Evolutionary conservation across 2,888 invertebrate species (phyloP).

Genomic region (Steromphala cineraria): DNA sequence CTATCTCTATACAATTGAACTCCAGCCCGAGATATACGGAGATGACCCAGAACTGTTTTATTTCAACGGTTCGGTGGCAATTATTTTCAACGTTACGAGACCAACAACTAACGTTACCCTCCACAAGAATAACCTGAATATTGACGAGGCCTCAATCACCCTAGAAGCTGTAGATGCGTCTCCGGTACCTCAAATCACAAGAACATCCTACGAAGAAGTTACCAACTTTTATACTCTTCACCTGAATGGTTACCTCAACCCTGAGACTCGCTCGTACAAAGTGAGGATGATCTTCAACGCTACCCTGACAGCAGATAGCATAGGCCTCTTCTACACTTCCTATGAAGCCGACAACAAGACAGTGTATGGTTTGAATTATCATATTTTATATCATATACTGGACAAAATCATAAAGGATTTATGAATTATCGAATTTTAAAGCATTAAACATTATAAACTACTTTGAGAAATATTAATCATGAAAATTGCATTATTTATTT

Average conservation of each 20-base stretch:
- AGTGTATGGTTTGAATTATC: conserved; percentile 44
- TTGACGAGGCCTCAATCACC: neutral
- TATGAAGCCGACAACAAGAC: conserved; percentile 39
- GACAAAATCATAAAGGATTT: too few species aligned
- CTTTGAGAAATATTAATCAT: too few species aligned
- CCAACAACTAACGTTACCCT: conserved; percentile 83
- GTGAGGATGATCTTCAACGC: conserved; percentile 84
- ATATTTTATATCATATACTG: too few species aligned
- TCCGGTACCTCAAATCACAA: neutral
- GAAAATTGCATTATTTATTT: too few species aligned
- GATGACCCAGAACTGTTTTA: conserved; percentile 43
- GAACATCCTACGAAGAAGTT: conserved; percentile 36
- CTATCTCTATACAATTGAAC: conserved; percentile 47
- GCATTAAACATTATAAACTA: too few species aligned
- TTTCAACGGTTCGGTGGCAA: conserved; percentile 46
- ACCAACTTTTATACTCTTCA: conserved; percentile 77
- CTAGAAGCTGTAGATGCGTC: neutral
- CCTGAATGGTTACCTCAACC: conserved; percentile 79
- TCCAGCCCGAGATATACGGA: conserved; percentile 61
- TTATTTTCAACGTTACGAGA: conserved; percentile 40
- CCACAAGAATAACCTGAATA: conserved; percentile 75
- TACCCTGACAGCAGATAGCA: conserved; percentile 78
- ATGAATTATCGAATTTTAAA: too few species aligned
- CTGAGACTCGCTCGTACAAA: conserved; percentile 80
- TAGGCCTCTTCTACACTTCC: conserved; percentile 50